phyloP scores from a whole-genome alignment of 1,140 invertebrate genomes.

The Diachasma alloeum region DNA sequence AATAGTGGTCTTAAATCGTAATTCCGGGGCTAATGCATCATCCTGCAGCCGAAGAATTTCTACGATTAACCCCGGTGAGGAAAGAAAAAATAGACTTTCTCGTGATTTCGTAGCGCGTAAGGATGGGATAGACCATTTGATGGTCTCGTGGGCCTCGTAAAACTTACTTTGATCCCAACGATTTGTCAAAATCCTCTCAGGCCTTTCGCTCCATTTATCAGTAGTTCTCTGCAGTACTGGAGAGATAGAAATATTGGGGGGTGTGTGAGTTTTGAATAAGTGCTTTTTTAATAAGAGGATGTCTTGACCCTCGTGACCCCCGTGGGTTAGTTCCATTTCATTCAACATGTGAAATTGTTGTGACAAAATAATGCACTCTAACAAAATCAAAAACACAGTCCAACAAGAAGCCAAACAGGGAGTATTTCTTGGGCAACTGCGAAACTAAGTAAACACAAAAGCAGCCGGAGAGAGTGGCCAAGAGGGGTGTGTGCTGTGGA shows the following conservation, averaged over 20 bases:
- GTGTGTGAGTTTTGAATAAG: not conserved
- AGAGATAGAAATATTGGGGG: not conserved
- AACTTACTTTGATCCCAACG: not conserved
- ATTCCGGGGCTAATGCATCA: not conserved
- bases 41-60: not conserved
- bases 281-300: not conserved
- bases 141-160: constrained; percentile 9
- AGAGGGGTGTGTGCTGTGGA: not conserved
- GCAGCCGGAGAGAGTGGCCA: not conserved
- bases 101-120: not conserved
- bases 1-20: not conserved
- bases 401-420: not conserved
- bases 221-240: not conserved
- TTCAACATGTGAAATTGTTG: not conserved
- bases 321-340: no score
- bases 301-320: no score
- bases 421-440: not conserved
- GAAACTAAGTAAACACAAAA: constrained; percentile 4
- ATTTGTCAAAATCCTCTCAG: constrained; percentile 1
- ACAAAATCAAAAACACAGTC: not conserved
- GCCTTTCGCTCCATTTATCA: not conserved
- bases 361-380: not conserved
- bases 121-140: not conserved
- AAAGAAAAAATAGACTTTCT: not conserved
- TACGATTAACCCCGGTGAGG: not conserved